Evolutionary conservation across 2,797 vertebrate genomes (phyloP).

Genomic region (Brachyrhaphis roseni): DNA sequence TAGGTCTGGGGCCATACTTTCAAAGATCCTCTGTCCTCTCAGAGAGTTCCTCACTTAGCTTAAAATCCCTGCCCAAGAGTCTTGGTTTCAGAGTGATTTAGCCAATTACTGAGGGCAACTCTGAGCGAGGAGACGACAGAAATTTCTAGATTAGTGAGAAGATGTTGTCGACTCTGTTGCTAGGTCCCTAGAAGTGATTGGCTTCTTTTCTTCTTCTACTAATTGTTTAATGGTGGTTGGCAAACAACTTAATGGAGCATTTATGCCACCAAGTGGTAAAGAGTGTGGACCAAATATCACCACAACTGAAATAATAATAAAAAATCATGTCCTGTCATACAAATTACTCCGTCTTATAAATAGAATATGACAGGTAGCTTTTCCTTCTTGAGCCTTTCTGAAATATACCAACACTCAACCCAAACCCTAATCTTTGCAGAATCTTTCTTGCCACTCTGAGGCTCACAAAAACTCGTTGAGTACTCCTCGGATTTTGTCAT

Average conservation of each 20-base stretch:
- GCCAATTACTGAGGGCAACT: background rate
- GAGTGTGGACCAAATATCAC: background rate
- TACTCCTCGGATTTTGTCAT: too few species aligned
- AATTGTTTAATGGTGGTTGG: background rate
- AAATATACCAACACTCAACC: background rate
- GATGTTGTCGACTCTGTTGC: background rate
- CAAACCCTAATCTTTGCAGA: too few species aligned
- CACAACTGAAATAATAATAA: background rate
- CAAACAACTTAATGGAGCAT: background rate
- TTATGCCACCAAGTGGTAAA: background rate
- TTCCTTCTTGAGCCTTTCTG: background rate
- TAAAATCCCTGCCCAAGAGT: background rate
- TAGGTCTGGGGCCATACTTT: background rate
- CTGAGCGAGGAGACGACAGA: background rate
- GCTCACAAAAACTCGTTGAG: too few species aligned
- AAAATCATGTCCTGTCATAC: too few species aligned
- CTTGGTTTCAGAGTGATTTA: background rate
- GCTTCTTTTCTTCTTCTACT: background rate
- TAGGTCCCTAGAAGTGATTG: background rate
- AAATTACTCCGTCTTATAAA: too few species aligned
- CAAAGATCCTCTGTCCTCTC: background rate
- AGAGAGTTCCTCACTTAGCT: background rate
- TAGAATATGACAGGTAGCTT: too few species aligned
- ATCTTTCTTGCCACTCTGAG: too few species aligned
- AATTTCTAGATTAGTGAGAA: background rate